Evolutionary conservation across 1,140 invertebrate species (phyloP).

Genomic region (Leucophenga varia): DNA sequence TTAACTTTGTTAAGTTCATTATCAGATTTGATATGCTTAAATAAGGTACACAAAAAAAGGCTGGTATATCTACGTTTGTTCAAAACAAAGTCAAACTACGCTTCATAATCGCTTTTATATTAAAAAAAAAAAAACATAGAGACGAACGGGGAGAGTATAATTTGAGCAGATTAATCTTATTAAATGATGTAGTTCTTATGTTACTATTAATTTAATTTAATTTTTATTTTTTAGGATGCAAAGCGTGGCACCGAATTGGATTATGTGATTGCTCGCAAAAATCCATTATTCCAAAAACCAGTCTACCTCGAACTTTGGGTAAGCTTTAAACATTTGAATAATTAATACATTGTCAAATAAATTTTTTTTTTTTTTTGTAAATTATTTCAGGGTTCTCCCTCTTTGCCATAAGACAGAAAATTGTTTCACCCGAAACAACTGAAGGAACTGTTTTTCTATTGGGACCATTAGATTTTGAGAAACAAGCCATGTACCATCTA

Average conservation of each 20-base stretch:
- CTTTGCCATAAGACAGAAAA: constrained; percentile 75
- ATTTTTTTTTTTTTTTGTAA: background rate
- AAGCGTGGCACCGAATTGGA: constrained; percentile 79
- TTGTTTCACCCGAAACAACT: constrained; percentile 70
- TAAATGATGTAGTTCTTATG: no score
- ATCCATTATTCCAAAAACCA: constrained; percentile 72
- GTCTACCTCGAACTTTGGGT: constrained; percentile 77
- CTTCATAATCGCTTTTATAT: no score
- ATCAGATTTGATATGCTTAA: no score
- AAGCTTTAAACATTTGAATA: constrained; percentile 18
- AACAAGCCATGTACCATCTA: constrained; percentile 79
- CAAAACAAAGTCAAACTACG: no score
- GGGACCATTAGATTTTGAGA: constrained; percentile 80
- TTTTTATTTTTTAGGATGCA: constrained; percentile 65
- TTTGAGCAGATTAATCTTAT: no score
- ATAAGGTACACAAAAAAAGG: no score
- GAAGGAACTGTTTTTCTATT: constrained; percentile 74
- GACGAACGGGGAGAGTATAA: no score
- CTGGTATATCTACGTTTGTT: no score
- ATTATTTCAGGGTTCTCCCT: constrained; percentile 62
- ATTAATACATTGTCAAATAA: background rate
- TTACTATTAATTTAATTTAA: no score
- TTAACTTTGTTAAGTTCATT: no score
- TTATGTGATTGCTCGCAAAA: constrained; percentile 76
- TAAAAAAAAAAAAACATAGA: no score